Base-by-base conservation (phyloP, 2,888 invertebrate genomes). In the Eueremaeus valkanovi region DNA sequence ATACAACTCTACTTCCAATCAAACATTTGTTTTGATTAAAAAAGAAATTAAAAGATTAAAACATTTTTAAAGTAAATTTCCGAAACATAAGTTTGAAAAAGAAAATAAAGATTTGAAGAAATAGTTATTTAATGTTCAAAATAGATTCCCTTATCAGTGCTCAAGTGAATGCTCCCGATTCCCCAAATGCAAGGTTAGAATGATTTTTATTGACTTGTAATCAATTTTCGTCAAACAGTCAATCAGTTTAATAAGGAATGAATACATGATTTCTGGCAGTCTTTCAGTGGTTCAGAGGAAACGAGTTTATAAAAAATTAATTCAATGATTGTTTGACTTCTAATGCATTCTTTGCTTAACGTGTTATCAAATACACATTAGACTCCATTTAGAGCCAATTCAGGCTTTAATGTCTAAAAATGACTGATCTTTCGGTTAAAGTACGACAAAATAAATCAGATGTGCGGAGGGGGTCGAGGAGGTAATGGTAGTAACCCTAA, bases 281-380 rank as follows among this genome's bases (percentile, higher is more conserved):
- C 24, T 27, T 3, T 21, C 27, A 5, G 55, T 27, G 24, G 24
- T 27, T 55, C 16, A 45, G 45, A 55, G 55, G 55, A 55, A 55
- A 55, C 55, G 27, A 55, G 55, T 55, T 55, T 55, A 55, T 55
- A 27, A 55, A 55, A 55, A 24, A 55, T 55, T 55, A 27, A 55
- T 55, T 21, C 55, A 55, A 27, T 27, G 24, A 55, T 55, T 55
- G 55, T 55, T 27, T 55, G 24, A 55, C 24, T 27, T n/a, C 55
- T 11, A 55, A 11, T 55, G 55, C n/a, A 21, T 55, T 55, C 55
- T 55, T 55, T 55, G n/a, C n/a, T 18, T 55, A 9, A 21, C 45
- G 11, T n/a, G 9, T 55, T 55, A 55, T 55, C 55, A 55, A 24
- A 55, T 55, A n/a, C 9, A 55, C 55, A 55, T 24, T 27, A 55